Conservation (phyloP, 2,113 vertebrate species). For the Sigmodon hispidus region DNA sequence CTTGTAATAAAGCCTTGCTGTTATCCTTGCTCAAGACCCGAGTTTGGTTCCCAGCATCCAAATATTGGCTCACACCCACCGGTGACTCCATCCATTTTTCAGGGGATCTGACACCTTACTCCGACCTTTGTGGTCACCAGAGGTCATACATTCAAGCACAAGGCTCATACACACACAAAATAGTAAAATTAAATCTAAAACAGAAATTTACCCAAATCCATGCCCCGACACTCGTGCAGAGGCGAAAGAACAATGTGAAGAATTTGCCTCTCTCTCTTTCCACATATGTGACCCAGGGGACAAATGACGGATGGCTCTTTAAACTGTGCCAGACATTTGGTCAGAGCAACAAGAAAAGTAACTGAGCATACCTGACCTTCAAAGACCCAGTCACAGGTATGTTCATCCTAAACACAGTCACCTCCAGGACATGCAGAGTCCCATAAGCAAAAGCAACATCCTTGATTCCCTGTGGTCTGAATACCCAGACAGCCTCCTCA, state of each 20-base stretch:
- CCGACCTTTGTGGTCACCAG: neutral
- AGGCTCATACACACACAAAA: no score
- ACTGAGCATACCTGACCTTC: neutral
- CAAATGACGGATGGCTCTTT: neutral
- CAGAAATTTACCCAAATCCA: neutral
- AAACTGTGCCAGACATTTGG: neutral
- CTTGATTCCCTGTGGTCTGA: neutral
- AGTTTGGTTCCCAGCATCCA: neutral
- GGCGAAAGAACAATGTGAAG: neutral
- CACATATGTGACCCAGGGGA: neutral
- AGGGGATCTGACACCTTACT: neutral
- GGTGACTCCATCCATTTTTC: neutral
- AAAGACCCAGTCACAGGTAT: neutral
- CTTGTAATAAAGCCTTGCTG: no score
- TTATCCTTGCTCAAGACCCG: neutral
- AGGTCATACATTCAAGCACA: neutral
- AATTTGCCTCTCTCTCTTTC: no score
- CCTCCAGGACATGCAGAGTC: neutral
- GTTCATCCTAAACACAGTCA: neutral
- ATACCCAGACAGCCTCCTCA: neutral
- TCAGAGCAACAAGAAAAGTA: neutral
- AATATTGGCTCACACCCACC: neutral
- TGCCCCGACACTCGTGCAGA: neutral
- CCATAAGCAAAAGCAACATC: neutral
- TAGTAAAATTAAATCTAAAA: neutral